A percentile compares a stretch with the other conserved stretches of the same genome.
These are phyloP conservation scores for Sus cebifrons DNA, from an alignment of 2,797 vertebrate genomes.

Conservation along the genomic window DNA sequence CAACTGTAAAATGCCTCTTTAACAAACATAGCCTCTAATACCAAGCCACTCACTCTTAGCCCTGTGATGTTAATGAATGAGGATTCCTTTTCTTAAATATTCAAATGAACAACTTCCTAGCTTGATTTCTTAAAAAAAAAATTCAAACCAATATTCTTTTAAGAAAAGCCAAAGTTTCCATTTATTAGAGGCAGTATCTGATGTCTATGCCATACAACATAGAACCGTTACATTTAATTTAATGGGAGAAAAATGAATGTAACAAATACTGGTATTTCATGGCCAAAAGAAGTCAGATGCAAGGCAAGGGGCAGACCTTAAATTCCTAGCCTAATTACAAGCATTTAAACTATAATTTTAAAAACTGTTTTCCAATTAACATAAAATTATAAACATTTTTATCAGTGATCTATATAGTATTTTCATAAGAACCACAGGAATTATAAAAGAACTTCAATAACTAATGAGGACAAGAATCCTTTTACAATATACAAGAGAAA, in stretches of 20 bases:
- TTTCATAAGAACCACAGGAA: conserved; percentile 11
- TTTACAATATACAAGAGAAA: conserved; percentile 42
- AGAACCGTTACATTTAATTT: conserved; percentile 40
- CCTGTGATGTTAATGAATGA: conserved; percentile 26
- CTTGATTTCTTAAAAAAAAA: conserved; percentile 49
- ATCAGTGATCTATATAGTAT: background rate
- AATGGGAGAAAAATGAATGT: conserved; percentile 28
- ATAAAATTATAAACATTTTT: conserved; percentile 34
- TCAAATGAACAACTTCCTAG: conserved; percentile 55
- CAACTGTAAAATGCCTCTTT: conserved; percentile 8
- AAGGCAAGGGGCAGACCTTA: conserved; percentile 25
- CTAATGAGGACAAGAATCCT: conserved; percentile 67
- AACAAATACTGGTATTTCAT: conserved; percentile 53
- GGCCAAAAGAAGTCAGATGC: background rate
- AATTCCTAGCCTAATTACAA: conserved; percentile 58
- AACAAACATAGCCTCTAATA: conserved; percentile 44
- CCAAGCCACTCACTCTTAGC: background rate
- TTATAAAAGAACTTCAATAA: conserved; percentile 64
- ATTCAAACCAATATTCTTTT: conserved; percentile 31
- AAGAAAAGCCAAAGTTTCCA: conserved; percentile 68
- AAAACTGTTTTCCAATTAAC: conserved; percentile 44
- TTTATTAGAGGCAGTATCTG: conserved; percentile 60
- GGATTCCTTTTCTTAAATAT: conserved; percentile 62
- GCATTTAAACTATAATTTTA: conserved; percentile 37
- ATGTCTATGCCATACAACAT: background rate